phyloP scores from a whole-genome alignment of 2,113 vertebrate genomes.

The Etheostoma spectabile region DNA sequence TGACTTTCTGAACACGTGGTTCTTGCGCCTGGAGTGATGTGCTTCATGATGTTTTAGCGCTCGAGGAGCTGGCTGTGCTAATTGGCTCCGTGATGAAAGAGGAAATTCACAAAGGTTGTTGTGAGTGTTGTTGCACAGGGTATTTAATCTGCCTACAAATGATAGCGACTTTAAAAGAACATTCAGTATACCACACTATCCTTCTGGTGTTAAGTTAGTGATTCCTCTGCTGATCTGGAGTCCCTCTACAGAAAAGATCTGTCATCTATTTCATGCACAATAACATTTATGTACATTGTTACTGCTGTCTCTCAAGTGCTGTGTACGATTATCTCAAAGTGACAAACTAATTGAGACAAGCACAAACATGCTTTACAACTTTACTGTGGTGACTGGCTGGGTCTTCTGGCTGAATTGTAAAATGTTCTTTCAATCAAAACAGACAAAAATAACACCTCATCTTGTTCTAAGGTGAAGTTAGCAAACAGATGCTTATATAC shows the following conservation, averaged over 20 bases:
- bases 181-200: conserved; percentile 1
- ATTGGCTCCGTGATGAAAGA: conserved; percentile 28
- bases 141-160: conserved; percentile 29
- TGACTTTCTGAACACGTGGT: background rate
- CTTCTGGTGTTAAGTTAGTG: background rate
- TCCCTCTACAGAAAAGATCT: background rate
- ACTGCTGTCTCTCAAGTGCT: background rate
- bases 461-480: background rate
- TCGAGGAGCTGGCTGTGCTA: conserved; percentile 11
- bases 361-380: background rate
- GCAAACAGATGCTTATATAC: background rate
- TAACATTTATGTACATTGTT: background rate
- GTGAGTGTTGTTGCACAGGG: conserved; percentile 15
- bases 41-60: background rate
- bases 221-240: background rate
- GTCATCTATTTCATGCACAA: background rate
- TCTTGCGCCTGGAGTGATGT: conserved; percentile 22
- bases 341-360: background rate
- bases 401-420: background rate
- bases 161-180: conserved; percentile 3
- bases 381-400: background rate
- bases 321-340: background rate
- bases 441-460: background rate
- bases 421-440: background rate
- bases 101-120: conserved; percentile 28